Conservation (phyloP, 1,140 invertebrate species). For the Nephila pilipes region DNA sequence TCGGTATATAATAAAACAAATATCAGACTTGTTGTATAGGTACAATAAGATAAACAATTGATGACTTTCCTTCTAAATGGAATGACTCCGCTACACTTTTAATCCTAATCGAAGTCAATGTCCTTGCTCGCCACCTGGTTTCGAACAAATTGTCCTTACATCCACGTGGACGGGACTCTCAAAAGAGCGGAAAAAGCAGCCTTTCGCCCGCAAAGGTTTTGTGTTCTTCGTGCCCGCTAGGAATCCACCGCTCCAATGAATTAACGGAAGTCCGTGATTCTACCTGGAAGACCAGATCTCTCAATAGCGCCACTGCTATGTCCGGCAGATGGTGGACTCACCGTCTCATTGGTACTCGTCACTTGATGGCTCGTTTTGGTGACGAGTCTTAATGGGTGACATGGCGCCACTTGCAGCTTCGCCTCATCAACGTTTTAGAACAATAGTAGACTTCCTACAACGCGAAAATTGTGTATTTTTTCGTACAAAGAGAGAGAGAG, state of each 20-base stretch:
- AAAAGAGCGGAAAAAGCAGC: not conserved
- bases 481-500: too few relatives aligned
- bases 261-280: conserved; percentile 30
- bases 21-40: too few relatives aligned
- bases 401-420: not conserved
- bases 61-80: too few relatives aligned
- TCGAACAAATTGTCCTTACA: not conserved
- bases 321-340: conserved; percentile 26
- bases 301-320: not conserved
- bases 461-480: too few relatives aligned
- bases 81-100: too few relatives aligned
- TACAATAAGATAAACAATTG: too few relatives aligned
- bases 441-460: not conserved
- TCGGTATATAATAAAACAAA: too few relatives aligned
- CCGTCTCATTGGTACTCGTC: not conserved
- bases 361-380: not conserved
- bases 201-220: not conserved
- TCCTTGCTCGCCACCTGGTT: conserved; percentile 19
- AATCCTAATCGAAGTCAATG: conserved; percentile 7
- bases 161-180: not conserved
- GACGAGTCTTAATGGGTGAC: not conserved
- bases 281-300: not conserved
- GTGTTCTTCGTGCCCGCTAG: conserved; percentile 1
- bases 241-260: conserved; percentile 25
- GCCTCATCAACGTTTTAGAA: not conserved